Conservation (phyloP, 2,888 invertebrate species). For the Nephrotoma flavescens region DNA sequence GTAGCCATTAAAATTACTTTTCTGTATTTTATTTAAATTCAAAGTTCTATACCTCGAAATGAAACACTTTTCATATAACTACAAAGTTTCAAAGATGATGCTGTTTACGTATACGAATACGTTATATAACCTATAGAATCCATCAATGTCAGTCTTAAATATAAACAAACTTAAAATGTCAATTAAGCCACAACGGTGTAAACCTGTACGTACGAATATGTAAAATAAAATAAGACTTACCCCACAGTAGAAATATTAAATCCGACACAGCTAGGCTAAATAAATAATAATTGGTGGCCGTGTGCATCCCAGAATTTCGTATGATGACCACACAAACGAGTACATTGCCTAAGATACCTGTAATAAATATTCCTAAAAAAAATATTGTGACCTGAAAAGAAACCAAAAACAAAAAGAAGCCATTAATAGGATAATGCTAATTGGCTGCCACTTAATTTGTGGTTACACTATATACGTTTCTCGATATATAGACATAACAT, state of each 20-base stretch:
- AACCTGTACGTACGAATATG: neutral
- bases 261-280: constrained; percentile 82
- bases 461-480: neutral
- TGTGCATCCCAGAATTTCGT: constrained; percentile 67
- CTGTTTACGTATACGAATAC: no score
- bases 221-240: constrained; percentile 37
- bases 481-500: neutral
- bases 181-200: neutral
- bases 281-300: constrained; percentile 83
- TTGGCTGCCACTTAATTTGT: neutral
- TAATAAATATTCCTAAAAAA: constrained; percentile 63
- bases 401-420: constrained; percentile 1
- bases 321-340: constrained; percentile 75
- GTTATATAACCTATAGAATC: no score
- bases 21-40: no score
- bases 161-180: neutral
- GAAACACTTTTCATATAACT: no score
- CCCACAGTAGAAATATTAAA: constrained; percentile 61
- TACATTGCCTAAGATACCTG: constrained; percentile 71
- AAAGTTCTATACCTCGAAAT: no score
- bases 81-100: no score
- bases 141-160: no score
- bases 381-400: constrained; percentile 41
- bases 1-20: no score
- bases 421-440: constrained; percentile 15